Base-by-base conservation (phyloP, 2,888 invertebrate genomes). In the Ctena decussata region DNA sequence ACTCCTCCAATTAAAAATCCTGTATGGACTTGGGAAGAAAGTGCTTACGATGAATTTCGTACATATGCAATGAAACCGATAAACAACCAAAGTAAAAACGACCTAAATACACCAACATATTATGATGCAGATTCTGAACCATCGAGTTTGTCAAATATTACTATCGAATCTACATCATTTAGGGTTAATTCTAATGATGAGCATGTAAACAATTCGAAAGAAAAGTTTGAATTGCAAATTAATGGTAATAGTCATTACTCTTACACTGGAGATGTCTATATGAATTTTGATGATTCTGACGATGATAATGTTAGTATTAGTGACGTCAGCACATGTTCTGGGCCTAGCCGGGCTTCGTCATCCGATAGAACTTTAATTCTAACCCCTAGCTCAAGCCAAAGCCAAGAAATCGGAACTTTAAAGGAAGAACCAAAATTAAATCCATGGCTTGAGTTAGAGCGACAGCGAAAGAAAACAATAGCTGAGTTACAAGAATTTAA, bases 181-280 rank as follows among this genome's bases (percentile, higher is more conserved):
- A 65, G 65, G 35, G 21, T 35, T 24, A 24, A 35, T 12, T 35
- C 35, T 37, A 39, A 70, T 21, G 39, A 69, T 37, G 65, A 53
- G 69, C 53, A 49, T 24, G 72, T 70, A 6, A 60, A 46, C 18
- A 80, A 69, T 69, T 60, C 65, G 1, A 44, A 27, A 35, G 32
- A 76, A 8, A 65, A 53, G 1, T 65, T 65, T 35, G 35, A 15
- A 32, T 46, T 81, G 41, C 69, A 78, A 24, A 21, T 46, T 24
- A 72, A 72, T 27, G 72, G 41, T 1, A 30, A 39, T 6, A 39
- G 18, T 18, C 6, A 46, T 15, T 88, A 82, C 46, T 73, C 77
- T 1, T 88, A 78, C 53, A 85, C 88, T 12, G 84, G 88, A n/a
- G 88, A 88, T 69, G 88, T 85, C n/a, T 88, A 75, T 69, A 79